A percentile compares a stretch with the other conserved stretches of the same genome.
Conservation (phyloP, 1,140 invertebrate species). For the Reticulitermes speratus region DNA sequence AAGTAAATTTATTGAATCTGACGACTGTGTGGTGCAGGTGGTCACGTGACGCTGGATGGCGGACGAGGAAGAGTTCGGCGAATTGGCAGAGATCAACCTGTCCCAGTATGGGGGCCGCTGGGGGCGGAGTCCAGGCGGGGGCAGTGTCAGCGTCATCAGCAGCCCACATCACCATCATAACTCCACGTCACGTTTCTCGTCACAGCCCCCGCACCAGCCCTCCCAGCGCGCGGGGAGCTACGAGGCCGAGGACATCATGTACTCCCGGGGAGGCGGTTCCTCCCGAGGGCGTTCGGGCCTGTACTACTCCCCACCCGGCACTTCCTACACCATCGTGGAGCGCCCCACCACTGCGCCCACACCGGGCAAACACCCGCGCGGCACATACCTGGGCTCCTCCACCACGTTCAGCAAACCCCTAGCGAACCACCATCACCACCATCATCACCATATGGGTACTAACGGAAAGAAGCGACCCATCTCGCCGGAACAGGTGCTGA, state of each 20-base stretch:
- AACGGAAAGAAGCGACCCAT: conserved; percentile 67
- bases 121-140: conserved; percentile 27
- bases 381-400: conserved; percentile 59
- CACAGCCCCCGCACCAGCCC: conserved; percentile 16
- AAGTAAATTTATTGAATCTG: too few relatives aligned
- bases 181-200: conserved; percentile 15
- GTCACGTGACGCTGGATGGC: conserved; percentile 49
- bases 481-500: conserved; percentile 65
- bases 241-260: conserved; percentile 27
- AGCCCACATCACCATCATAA: conserved; percentile 25
- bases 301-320: conserved; percentile 62
- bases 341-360: conserved; percentile 61
- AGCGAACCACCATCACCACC: conserved; percentile 42
- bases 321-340: conserved; percentile 82
- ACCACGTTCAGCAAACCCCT: conserved; percentile 17
- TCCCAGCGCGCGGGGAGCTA: conserved; percentile 2
- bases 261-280: conserved; percentile 10
- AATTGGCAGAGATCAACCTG: conserved; percentile 49
- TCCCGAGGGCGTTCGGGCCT: conserved; percentile 38
- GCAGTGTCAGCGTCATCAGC: neutral
- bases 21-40: conserved; percentile 42
- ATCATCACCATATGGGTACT: conserved; percentile 40
- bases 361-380: conserved; percentile 57
- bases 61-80: conserved; percentile 56
- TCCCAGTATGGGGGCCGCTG: conserved; percentile 42